These are phyloP conservation scores for Diploscapter pachys DNA, from an alignment of 1,140 invertebrate genomes.

Conservation along the genomic window DNA sequence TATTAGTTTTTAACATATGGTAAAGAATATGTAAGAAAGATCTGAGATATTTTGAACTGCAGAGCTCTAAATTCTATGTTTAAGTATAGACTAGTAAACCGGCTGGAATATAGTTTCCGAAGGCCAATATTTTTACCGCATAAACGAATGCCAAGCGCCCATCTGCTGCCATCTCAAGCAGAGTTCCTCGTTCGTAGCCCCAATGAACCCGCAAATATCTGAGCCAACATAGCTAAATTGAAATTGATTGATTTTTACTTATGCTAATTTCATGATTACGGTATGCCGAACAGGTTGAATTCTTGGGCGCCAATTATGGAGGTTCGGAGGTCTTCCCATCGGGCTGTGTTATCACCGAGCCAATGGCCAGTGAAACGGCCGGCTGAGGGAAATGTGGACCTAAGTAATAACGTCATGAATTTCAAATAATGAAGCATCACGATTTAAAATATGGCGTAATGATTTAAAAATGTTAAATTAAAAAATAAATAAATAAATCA, in stretches of 20 bases:
- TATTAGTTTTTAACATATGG: too few species aligned
- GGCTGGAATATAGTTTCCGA: too few species aligned
- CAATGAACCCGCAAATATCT: slow-evolving; percentile 62
- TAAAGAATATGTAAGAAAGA: too few species aligned
- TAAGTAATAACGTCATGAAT: slow-evolving; percentile 59
- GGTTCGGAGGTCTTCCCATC: slow-evolving; percentile 61
- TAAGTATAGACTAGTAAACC: not conserved
- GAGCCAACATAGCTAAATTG: slow-evolving; percentile 54
- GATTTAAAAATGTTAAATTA: slow-evolving; percentile 1
- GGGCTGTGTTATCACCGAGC: slow-evolving; percentile 64
- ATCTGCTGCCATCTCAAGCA: slow-evolving; percentile 55
- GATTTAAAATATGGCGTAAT: not conserved
- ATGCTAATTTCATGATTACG: slow-evolving; percentile 28
- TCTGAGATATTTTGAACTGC: not conserved
- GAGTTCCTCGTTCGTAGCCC: slow-evolving; percentile 58
- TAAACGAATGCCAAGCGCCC: slow-evolving; percentile 66
- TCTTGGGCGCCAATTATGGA: slow-evolving; percentile 66
- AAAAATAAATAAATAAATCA: slow-evolving; percentile 1
- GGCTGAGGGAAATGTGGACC: slow-evolving; percentile 65
- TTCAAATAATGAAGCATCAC: slow-evolving; percentile 29
- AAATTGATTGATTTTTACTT: not conserved
- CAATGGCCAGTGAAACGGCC: slow-evolving; percentile 66
- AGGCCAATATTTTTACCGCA: slow-evolving; percentile 61
- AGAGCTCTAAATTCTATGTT: slow-evolving; percentile 34
- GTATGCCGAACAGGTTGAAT: slow-evolving; percentile 76